These are phyloP conservation scores for Phyto melanocephala DNA, from an alignment of 2,888 invertebrate genomes.

Conservation along the genomic window DNA sequence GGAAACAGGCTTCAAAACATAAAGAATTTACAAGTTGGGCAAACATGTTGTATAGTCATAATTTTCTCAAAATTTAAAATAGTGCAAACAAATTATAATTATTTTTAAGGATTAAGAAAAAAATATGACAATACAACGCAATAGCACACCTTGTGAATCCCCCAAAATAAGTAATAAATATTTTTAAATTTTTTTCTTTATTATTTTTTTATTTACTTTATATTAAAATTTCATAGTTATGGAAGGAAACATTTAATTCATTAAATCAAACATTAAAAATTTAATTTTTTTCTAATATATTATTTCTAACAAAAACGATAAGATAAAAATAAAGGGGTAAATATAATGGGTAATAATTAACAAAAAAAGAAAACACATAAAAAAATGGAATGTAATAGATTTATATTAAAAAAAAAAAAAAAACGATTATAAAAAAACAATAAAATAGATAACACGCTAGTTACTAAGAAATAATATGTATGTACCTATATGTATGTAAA, in stretches of 20 bases:
- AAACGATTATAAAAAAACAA: not conserved
- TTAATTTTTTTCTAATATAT: not conserved
- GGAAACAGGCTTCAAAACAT: no score
- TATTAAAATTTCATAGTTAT: not conserved
- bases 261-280: not conserved
- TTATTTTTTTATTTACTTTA: not conserved
- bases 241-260: slow-evolving; percentile 12
- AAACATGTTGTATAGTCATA: no score
- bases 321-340: slow-evolving; percentile 17
- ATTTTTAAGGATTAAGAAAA: no score
- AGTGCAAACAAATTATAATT: no score
- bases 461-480: not conserved
- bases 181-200: no score
- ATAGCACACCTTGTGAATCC: no score
- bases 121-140: no score
- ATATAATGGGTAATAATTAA: slow-evolving; percentile 3
- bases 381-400: slow-evolving; percentile 39
- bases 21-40: no score
- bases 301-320: not conserved
- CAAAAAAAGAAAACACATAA: slow-evolving; percentile 2
- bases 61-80: no score
- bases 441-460: not conserved
- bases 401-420: not conserved
- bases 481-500: no score
- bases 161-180: no score